Percentiles rank a stretch among this genome's conserved stretches.
Evolutionary conservation across 2,113 vertebrate species (phyloP).

Genomic region (Rallus limicola): DNA sequence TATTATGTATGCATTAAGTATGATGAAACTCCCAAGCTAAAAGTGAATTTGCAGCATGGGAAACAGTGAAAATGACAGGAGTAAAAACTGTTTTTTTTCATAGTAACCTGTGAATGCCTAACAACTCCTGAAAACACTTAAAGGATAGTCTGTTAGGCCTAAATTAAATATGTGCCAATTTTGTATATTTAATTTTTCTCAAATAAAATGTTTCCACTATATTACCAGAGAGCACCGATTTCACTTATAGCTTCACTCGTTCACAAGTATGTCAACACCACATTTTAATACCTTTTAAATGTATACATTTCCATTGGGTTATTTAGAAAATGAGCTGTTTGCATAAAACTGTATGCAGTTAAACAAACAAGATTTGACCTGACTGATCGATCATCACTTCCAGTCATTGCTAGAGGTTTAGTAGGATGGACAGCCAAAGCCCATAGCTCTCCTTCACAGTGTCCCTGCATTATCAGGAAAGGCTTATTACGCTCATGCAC

Average conservation of each 20-base stretch:
- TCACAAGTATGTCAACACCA: neutral
- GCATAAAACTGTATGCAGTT: neutral
- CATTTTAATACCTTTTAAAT: neutral
- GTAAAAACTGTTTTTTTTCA: neutral
- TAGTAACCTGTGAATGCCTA: neutral
- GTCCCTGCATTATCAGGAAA: constrained; percentile 99
- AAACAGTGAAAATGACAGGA: neutral
- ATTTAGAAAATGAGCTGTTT: neutral
- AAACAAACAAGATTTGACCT: constrained; percentile 76
- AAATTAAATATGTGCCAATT: neutral
- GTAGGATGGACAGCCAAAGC: constrained; percentile 96
- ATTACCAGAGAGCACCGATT: neutral
- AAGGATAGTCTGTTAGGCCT: neutral
- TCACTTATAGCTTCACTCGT: neutral
- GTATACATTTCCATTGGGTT: neutral
- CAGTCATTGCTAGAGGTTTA: constrained; percentile 96
- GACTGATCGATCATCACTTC: constrained; percentile 97
- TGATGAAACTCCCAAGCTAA: neutral
- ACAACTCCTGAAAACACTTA: neutral
- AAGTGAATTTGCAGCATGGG: neutral
- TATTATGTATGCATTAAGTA: neutral
- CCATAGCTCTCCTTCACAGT: constrained; percentile 98
- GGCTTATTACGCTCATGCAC: constrained; percentile 98
- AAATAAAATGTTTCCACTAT: neutral
- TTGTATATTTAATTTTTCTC: neutral